Evolutionary conservation across 2,888 invertebrate genomes (phyloP).

Genomic region (Spilosoma lubricipeda): DNA sequence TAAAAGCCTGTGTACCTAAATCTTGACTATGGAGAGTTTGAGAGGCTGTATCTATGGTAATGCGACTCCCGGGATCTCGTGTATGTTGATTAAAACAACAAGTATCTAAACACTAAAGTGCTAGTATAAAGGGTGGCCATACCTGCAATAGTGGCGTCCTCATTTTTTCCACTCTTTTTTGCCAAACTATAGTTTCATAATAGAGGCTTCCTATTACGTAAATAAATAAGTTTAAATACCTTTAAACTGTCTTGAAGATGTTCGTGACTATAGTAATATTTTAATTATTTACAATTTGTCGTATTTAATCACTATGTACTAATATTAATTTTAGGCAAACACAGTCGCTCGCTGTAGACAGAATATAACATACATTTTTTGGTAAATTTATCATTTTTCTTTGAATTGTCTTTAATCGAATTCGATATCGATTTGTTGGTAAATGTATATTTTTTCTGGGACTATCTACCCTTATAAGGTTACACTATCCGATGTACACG

Average conservation of each 20-base stretch:
- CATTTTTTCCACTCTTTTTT: too few species aligned
- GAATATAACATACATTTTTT: conserved; percentile 1
- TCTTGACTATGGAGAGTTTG: too few species aligned
- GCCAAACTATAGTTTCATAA: not conserved
- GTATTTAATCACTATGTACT: conserved; percentile 2
- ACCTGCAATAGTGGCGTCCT: too few species aligned
- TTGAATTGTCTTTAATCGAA: not conserved
- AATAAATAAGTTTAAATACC: conserved; percentile 6
- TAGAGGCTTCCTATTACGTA: not conserved
- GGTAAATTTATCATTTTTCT: conserved; percentile 1
- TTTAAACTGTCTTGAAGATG: conserved; percentile 1
- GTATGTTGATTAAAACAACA: too few species aligned
- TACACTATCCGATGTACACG: not conserved
- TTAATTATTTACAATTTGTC: conserved; percentile 18
- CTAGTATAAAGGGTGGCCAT: too few species aligned
- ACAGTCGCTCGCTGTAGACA: not conserved
- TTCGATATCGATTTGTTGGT: not conserved
- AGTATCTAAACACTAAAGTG: too few species aligned
- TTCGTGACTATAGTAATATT: conserved; percentile 13
- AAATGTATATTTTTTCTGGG: conserved; percentile 4
- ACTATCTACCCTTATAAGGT: not conserved
- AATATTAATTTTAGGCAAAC: conserved; percentile 1
- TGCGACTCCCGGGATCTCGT: too few species aligned
- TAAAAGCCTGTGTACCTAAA: too few species aligned
- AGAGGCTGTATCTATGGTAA: too few species aligned